Percentiles rank a stretch among this genome's conserved stretches.
phyloP scores from a whole-genome alignment of 64 coral and sea anemone genomes.

The Actinia tenebrosa region DNA sequence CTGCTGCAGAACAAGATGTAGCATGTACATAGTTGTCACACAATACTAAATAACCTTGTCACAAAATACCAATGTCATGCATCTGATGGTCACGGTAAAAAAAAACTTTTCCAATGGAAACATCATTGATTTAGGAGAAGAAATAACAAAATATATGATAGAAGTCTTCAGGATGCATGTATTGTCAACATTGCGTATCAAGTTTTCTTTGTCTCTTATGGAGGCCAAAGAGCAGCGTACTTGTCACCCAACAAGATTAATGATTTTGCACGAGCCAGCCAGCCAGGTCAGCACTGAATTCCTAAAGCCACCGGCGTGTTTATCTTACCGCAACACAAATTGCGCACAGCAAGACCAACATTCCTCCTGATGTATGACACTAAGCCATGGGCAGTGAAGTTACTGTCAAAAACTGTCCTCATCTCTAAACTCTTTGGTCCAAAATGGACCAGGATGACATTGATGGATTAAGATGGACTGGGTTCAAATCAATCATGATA shows the following conservation, averaged over 20 bases:
- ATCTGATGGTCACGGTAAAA: not conserved
- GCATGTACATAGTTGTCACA: too few relatives aligned
- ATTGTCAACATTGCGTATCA: not conserved
- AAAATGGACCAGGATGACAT: not conserved
- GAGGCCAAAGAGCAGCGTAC: not conserved
- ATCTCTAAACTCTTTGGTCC: conserved; percentile 1
- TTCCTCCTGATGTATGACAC: not conserved
- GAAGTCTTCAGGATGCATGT: not conserved
- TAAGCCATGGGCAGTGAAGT: not conserved
- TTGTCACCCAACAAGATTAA: conserved; percentile 13
- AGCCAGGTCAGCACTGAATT: not conserved
- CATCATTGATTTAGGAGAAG: not conserved
- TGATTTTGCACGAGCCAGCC: not conserved
- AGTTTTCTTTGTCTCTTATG: not conserved
- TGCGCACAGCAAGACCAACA: conserved; percentile 2
- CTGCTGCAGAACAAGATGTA: too few relatives aligned
- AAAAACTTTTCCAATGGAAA: not conserved
- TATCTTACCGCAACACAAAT: conserved; percentile 5
- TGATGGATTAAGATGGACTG: conserved; percentile 13
- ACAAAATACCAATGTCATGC: not conserved
- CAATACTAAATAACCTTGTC: not conserved
- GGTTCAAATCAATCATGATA: not conserved
- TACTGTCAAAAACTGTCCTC: not conserved
- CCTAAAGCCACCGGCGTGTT: not conserved
- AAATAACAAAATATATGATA: not conserved